Conservation (phyloP, 2,888 invertebrate species). For the Luperina testacea region DNA sequence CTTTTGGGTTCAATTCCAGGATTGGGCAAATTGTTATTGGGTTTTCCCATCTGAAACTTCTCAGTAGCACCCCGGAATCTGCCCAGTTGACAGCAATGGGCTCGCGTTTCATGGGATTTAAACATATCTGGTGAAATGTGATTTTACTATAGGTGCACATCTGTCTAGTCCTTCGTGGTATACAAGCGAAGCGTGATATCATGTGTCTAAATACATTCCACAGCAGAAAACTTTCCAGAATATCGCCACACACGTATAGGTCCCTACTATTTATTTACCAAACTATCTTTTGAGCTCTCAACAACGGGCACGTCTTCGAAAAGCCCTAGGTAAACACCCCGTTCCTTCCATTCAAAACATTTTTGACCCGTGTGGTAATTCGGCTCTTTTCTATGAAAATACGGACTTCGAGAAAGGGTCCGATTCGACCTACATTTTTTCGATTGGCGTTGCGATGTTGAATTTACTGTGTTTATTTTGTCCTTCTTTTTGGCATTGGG, state of each 20-base stretch:
- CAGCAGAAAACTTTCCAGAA: background rate
- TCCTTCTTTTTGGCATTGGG: background rate
- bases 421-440: constrained; percentile 40
- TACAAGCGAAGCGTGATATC: background rate
- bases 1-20: background rate
- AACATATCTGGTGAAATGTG: background rate
- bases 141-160: background rate
- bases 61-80: background rate
- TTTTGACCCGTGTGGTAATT: constrained; percentile 43
- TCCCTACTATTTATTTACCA: constrained; percentile 33
- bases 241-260: background rate
- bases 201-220: background rate
- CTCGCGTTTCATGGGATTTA: background rate
- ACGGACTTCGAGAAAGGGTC: constrained; percentile 27
- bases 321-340: constrained; percentile 69
- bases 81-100: background rate
- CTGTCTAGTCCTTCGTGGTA: background rate
- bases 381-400: constrained; percentile 51
- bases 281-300: constrained; percentile 34
- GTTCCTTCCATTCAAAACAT: constrained; percentile 67
- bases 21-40: background rate
- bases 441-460: constrained; percentile 41
- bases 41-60: background rate
- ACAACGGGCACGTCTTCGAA: constrained; percentile 27
- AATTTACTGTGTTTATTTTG: constrained; percentile 37